Base-by-base conservation (phyloP, 2,113 vertebrate species). In the Dolichallabes microphthalmus region DNA sequence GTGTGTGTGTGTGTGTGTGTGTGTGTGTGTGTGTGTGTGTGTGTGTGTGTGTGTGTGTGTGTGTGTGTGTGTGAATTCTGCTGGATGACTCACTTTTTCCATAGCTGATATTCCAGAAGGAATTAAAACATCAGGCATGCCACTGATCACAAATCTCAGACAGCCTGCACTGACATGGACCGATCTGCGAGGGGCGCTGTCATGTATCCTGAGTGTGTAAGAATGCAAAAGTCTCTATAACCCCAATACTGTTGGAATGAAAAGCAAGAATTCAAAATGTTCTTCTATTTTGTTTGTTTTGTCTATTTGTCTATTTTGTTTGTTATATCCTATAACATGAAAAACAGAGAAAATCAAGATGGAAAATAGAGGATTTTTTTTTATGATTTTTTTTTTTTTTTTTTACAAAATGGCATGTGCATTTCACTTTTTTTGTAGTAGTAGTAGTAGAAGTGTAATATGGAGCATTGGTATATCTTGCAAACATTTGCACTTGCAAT, bases 41-140 rank as follows among this genome's bases (percentile, higher is more conserved):
- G 50, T 61, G 2, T 75, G 25, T 45, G 82, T 77, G 55, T 69
- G 32, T 82, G 15, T 82, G 20, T 68, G 50, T 20, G 64, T 69
- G 83, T 63, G 68, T 58, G 61, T 20, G 81, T 74, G 50, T 64
- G 53, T 79, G 22, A 80, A 76, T 76, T 74, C 52, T 73, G 30
- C 57, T 76, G 63, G 45, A 89, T 92, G 91, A 92, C 83, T 91
- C 91, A 91, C 80, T 88, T 73, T 88, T 90, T 88, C 91, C 90
- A 89, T 32, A 77, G 85, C 61, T 88, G 87, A 87, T 80, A 39
- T 61, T 52, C 83, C 74, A 86, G 52, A 12, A 78, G 76, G 68
- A 64, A 87, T 83, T 80, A 86, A 90, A 90, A 88, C 82, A 88
- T 66, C 3, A 39, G 87, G 86, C 52, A 83, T 63, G 60, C 22